Percentiles rank a stretch among this genome's conserved stretches.
phyloP scores from a whole-genome alignment of 2,113 vertebrate species.

The Opisthocomus hoazin region DNA sequence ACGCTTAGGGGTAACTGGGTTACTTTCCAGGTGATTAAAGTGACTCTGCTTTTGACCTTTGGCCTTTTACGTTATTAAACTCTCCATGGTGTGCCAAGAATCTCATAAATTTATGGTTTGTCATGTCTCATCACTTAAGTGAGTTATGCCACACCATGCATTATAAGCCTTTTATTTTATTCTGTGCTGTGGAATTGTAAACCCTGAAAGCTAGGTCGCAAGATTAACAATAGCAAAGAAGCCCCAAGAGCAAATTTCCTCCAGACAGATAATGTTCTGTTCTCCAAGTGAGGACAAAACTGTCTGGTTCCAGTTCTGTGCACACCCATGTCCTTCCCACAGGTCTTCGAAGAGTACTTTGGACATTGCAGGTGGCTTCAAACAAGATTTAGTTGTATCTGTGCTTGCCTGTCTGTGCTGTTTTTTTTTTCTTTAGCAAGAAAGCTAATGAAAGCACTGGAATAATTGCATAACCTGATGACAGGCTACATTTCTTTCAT shows the following conservation, averaged over 20 bases:
- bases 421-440: neutral
- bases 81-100: neutral
- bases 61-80: neutral
- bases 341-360: neutral
- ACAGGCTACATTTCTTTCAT: neutral
- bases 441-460: neutral
- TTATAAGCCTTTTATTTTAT: neutral
- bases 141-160: fast-evolving
- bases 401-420: neutral
- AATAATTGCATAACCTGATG: neutral
- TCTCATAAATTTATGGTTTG: neutral
- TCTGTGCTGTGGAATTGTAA: neutral
- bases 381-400: neutral
- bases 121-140: neutral
- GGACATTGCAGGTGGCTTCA: neutral
- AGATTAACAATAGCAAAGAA: neutral
- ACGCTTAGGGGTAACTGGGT: neutral
- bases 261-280: neutral
- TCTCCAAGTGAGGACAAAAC: neutral
- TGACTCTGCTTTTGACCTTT: neutral
- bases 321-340: neutral
- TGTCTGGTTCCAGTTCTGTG: fast-evolving
- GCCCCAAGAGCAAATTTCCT: neutral
- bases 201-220: neutral
- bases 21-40: neutral